phyloP scores from a whole-genome alignment of 2,888 invertebrate species.

The Volucella inflata region DNA sequence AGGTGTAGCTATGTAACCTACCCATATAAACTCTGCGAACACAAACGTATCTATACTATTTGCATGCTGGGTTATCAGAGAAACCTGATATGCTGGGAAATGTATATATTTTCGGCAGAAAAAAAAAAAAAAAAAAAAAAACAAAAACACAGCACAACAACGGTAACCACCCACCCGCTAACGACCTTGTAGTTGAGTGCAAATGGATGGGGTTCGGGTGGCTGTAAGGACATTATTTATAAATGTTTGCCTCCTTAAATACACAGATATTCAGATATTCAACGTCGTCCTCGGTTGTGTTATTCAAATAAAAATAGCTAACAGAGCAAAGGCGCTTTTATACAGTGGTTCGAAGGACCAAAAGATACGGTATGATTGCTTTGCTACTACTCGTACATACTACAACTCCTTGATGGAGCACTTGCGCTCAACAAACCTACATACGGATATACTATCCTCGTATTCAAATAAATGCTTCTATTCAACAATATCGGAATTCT shows the following conservation, averaged over 20 bases:
- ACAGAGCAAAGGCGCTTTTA: not conserved
- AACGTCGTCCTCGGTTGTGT: not conserved
- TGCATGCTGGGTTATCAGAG: constrained; percentile 53
- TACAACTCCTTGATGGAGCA: constrained; percentile 20
- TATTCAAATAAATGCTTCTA: constrained; percentile 14
- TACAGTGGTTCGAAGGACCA: no score
- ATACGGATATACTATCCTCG: not conserved
- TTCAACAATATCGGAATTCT: constrained; percentile 15
- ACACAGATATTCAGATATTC: constrained; percentile 16
- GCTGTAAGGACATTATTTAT: constrained; percentile 46
- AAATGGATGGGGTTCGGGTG: no score
- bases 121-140: not conserved
- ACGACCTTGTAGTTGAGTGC: constrained; percentile 10
- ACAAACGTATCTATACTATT: constrained; percentile 31
- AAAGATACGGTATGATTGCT: no score
- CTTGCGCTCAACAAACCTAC: not conserved
- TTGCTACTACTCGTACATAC: not conserved
- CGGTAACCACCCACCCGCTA: not conserved
- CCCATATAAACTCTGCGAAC: not conserved
- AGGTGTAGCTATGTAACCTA: not conserved
- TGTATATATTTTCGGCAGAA: not conserved
- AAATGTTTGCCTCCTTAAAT: constrained; percentile 48
- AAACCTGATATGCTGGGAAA: constrained; percentile 3
- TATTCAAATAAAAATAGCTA: constrained; percentile 36
- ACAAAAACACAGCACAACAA: not conserved